Conservation (phyloP, 1,140 invertebrate species). For the Zaprionus vittiger region DNA sequence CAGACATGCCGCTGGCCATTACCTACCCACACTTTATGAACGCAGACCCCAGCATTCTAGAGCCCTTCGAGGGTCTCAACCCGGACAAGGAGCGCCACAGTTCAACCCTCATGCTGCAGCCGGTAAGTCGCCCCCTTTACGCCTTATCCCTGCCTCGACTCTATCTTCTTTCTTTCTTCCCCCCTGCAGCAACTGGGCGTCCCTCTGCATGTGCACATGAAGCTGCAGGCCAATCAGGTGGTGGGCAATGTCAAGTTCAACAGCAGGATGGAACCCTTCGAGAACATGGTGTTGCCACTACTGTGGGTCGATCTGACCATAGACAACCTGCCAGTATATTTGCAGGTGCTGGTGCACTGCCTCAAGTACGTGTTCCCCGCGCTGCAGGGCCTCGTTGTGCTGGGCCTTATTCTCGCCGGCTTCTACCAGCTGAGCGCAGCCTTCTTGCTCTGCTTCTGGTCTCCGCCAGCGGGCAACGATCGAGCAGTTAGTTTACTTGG, state of each 20-base stretch:
- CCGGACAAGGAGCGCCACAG: conserved; percentile 86
- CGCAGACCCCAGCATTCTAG: conserved; percentile 87
- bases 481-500: conserved; percentile 1
- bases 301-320: conserved; percentile 87
- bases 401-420: conserved; percentile 80
- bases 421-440: conserved; percentile 80
- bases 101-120: conserved; percentile 85
- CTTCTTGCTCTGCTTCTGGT: conserved; percentile 75
- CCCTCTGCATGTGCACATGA: conserved; percentile 86
- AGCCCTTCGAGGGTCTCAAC: conserved; percentile 88
- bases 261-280: conserved; percentile 85
- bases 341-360: conserved; percentile 73
- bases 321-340: conserved; percentile 62
- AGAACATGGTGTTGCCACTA: conserved; percentile 87
- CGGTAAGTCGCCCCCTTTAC: conserved; percentile 83
- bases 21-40: conserved; percentile 93
- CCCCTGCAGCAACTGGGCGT: conserved; percentile 86
- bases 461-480: conserved; percentile 18
- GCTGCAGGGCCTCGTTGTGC: conserved; percentile 73
- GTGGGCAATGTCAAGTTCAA: conserved; percentile 86
- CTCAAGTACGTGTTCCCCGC: conserved; percentile 79
- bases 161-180: neutral
- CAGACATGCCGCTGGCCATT: conserved; percentile 88
- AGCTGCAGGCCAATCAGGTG: conserved; percentile 89
- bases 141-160: neutral